Evolutionary conservation across 2,797 vertebrate species (phyloP).

Genomic region (Iguana delicatissima): DNA sequence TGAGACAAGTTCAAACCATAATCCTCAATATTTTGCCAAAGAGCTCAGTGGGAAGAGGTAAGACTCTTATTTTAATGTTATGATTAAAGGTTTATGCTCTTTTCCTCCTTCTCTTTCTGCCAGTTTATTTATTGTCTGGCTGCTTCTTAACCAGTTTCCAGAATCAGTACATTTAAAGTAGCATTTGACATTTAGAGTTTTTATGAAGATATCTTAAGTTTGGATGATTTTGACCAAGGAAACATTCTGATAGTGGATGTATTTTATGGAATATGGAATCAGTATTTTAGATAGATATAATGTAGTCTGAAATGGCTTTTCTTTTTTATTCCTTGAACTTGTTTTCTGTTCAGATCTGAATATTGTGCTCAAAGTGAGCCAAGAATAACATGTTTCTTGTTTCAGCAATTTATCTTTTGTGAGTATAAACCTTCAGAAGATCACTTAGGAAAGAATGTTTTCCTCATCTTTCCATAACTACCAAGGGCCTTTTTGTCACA

Average conservation of each 20-base stretch:
- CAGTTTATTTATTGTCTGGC: constrained; percentile 23
- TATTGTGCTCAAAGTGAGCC: not conserved
- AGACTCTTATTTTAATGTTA: not conserved
- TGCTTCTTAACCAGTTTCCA: constrained; percentile 9
- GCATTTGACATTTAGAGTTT: not conserved
- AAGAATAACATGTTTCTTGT: constrained; percentile 14
- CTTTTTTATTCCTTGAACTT: not conserved
- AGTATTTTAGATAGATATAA: not conserved
- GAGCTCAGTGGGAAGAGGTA: not conserved
- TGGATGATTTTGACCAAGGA: not conserved
- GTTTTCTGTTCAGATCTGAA: not conserved
- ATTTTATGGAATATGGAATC: not conserved
- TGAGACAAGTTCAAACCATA: not conserved
- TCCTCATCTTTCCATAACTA: not conserved
- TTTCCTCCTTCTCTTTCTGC: not conserved
- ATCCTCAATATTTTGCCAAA: not conserved
- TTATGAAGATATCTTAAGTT: not conserved
- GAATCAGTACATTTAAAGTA: not conserved
- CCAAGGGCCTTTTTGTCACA: not conserved
- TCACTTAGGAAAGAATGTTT: not conserved
- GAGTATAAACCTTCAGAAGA: not conserved
- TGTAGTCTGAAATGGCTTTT: not conserved
- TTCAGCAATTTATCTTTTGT: constrained; percentile 5
- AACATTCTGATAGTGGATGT: not conserved
- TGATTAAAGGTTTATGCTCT: constrained; percentile 2